phyloP scores from a whole-genome alignment of 2,888 invertebrate species.

The Selenia dentaria region DNA sequence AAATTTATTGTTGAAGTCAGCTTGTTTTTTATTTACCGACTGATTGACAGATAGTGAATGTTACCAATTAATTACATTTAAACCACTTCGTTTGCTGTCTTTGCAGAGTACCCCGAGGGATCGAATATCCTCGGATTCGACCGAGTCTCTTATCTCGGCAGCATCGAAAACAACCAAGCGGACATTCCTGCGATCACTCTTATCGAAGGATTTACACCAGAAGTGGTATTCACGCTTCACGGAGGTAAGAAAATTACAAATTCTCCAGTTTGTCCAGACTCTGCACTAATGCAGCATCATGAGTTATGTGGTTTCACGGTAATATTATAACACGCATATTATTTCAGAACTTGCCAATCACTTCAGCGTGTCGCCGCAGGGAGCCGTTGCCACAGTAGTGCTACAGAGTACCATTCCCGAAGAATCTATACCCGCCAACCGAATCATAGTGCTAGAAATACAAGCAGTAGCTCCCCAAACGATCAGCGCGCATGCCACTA shows the following conservation, averaged over 20 bases:
- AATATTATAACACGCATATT: neutral
- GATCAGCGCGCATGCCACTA: slow-evolving; percentile 37
- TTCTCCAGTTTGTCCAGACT: too few species aligned
- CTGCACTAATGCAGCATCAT: too few species aligned
- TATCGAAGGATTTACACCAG: slow-evolving; percentile 34
- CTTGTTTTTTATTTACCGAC: too few species aligned
- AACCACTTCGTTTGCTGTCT: neutral
- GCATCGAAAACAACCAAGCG: slow-evolving; percentile 27
- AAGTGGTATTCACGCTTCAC: slow-evolving; percentile 35
- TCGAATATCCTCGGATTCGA: slow-evolving; percentile 35
- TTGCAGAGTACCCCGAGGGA: slow-evolving; percentile 15
- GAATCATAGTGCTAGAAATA: slow-evolving; percentile 37
- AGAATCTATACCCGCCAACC: slow-evolving; percentile 34
- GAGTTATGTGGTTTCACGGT: neutral
- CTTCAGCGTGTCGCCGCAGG: slow-evolving; percentile 10
- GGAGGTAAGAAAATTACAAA: slow-evolving; percentile 45
- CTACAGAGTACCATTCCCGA: slow-evolving; percentile 35
- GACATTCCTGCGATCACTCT: slow-evolving; percentile 36
- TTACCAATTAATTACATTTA: too few species aligned
- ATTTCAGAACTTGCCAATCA: slow-evolving; percentile 17
- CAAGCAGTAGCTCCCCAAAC: slow-evolving; percentile 37
- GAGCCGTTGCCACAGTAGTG: slow-evolving; percentile 10
- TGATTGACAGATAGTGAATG: too few species aligned
- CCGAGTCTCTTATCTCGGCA: slow-evolving; percentile 35
- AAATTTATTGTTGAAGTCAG: too few species aligned